A percentile compares a stretch with the other conserved stretches of the same genome.
These are phyloP conservation scores for Cynopterus brachyotis DNA, from an alignment of 2,113 vertebrate genomes.

Conservation along the genomic window DNA sequence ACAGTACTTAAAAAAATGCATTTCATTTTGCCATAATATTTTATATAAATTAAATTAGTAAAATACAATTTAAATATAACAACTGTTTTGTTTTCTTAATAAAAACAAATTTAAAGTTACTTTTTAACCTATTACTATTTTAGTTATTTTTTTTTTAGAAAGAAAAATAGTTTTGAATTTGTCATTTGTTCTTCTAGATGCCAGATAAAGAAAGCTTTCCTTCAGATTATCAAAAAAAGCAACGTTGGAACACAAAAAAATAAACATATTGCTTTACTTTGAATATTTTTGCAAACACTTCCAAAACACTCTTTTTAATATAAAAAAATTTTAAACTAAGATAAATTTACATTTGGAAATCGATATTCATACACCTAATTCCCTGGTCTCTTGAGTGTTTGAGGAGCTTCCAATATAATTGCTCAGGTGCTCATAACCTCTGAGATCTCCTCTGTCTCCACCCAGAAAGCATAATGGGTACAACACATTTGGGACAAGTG, in stretches of 20 bases:
- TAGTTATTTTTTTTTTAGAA: neutral
- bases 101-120: conserved; percentile 26
- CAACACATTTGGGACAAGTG: neutral
- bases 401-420: neutral
- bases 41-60: neutral
- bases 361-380: neutral
- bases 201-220: neutral
- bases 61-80: neutral
- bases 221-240: neutral
- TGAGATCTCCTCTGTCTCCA: neutral
- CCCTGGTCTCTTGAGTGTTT: neutral
- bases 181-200: neutral
- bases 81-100: neutral
- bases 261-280: neutral
- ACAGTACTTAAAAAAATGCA: neutral
- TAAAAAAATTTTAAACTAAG: neutral
- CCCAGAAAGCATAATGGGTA: neutral
- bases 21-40: neutral
- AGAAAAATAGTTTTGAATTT: conserved; percentile 8
- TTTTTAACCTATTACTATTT: neutral
- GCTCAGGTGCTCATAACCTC: neutral
- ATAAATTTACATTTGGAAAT: neutral
- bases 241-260: neutral
- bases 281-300: neutral
- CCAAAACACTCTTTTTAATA: neutral